Evolutionary conservation across 1,140 invertebrate genomes (phyloP).

Genomic region (Drosophila pallidifrons): DNA sequence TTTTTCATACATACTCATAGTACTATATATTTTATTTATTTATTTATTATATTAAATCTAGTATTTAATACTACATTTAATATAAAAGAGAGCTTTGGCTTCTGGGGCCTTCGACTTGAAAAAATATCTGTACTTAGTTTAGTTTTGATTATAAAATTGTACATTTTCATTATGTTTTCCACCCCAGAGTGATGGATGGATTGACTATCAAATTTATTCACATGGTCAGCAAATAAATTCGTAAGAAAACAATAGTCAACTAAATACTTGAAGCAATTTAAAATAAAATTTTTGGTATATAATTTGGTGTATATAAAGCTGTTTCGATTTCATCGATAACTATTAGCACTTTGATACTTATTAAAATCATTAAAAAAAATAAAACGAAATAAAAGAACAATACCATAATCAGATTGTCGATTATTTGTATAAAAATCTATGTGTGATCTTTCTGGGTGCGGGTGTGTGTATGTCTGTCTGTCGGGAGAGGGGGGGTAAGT

Average conservation of each 20-base stretch:
- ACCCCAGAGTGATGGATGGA: too few relatives aligned
- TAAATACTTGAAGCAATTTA: slow-evolving; percentile 49
- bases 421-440: slow-evolving; percentile 32
- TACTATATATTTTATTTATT: slow-evolving; percentile 24
- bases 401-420: slow-evolving; percentile 76
- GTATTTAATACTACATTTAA: too few relatives aligned
- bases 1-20: slow-evolving; percentile 55
- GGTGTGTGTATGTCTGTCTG: slow-evolving; percentile 40
- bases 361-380: slow-evolving; percentile 64
- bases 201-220: slow-evolving; percentile 65
- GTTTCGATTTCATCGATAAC: slow-evolving; percentile 63
- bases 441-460: slow-evolving; percentile 3
- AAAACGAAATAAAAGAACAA: slow-evolving; percentile 60
- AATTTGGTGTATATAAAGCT: slow-evolving; percentile 53
- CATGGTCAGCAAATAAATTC: slow-evolving; percentile 63
- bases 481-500: slow-evolving; percentile 44
- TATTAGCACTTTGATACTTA: slow-evolving; percentile 70
- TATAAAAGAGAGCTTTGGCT: too few relatives aligned
- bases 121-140: too few relatives aligned
- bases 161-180: too few relatives aligned
- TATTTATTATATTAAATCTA: too few relatives aligned
- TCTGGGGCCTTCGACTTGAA: too few relatives aligned
- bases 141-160: too few relatives aligned
- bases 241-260: slow-evolving; percentile 50
- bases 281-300: slow-evolving; percentile 54